phyloP scores from a whole-genome alignment of 2,888 invertebrate species.

The Dioctria rufipes region DNA sequence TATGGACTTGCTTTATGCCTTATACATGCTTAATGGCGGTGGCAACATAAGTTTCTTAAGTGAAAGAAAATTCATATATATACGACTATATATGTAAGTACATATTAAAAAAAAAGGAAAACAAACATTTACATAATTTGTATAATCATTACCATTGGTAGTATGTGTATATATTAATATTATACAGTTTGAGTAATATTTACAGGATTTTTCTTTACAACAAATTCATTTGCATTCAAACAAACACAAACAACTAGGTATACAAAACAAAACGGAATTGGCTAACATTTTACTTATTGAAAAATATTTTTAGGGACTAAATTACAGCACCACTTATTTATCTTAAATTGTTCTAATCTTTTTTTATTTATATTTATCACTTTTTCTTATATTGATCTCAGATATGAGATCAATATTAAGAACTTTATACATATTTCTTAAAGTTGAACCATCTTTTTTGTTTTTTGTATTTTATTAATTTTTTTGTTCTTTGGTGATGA shows the following conservation, averaged over 20 bases:
- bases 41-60: neutral
- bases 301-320: constrained; percentile 57
- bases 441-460: neutral
- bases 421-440: constrained; percentile 15
- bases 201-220: constrained; percentile 35
- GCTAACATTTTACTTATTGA: constrained; percentile 53
- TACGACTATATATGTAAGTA: neutral
- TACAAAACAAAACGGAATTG: constrained; percentile 17
- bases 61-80: constrained; percentile 38
- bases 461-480: constrained; percentile 29
- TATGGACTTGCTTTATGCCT: too few relatives aligned
- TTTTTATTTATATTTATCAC: constrained; percentile 48
- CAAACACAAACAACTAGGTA: constrained; percentile 29
- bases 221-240: constrained; percentile 34
- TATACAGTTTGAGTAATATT: constrained; percentile 34
- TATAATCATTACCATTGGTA: neutral
- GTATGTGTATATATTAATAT: constrained; percentile 23
- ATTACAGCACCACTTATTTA: constrained; percentile 59
- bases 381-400: constrained; percentile 35
- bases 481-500: neutral
- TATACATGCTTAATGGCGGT: too few relatives aligned
- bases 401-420: constrained; percentile 27
- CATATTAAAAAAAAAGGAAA: neutral
- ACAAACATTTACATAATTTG: neutral
- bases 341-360: constrained; percentile 43